phyloP scores from a whole-genome alignment of 2,113 vertebrate species.

The Lampris incognitus region DNA sequence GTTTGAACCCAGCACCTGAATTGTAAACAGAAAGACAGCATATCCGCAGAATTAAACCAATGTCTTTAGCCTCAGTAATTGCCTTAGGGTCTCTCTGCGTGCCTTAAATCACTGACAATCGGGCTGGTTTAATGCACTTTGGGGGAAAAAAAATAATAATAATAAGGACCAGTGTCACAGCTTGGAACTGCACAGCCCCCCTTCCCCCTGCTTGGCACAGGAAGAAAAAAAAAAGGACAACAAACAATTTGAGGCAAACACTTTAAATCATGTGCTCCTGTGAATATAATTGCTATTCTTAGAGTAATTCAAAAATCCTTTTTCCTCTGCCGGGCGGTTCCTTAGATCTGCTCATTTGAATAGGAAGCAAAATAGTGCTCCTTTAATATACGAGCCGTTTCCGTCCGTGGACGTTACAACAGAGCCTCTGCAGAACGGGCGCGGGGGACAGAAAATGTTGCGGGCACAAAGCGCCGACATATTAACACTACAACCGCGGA shows the following conservation, averaged over 20 bases:
- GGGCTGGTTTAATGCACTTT: constrained; percentile 69
- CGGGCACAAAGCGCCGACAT: constrained; percentile 70
- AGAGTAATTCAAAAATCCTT: constrained; percentile 59
- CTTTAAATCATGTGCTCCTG: constrained; percentile 68
- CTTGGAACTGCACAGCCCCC: constrained; percentile 47
- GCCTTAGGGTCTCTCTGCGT: constrained; percentile 51
- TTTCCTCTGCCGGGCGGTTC: constrained; percentile 39
- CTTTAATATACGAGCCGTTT: constrained; percentile 75
- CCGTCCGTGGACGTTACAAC: constrained; percentile 72
- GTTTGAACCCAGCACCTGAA: constrained; percentile 10
- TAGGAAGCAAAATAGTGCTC: constrained; percentile 62
- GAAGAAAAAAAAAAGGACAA: constrained; percentile 63
- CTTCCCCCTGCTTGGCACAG: constrained; percentile 45
- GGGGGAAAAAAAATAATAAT: constrained; percentile 13
- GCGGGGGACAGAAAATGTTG: constrained; percentile 74
- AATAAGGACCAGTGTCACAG: constrained; percentile 40
- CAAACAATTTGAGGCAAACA: constrained; percentile 44
- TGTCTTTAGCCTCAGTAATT: constrained; percentile 48
- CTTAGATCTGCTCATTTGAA: constrained; percentile 76
- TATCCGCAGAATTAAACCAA: constrained; percentile 42
- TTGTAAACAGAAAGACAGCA: constrained; percentile 31
- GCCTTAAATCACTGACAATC: constrained; percentile 76
- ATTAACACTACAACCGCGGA: constrained; percentile 58
- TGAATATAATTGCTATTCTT: constrained; percentile 77
- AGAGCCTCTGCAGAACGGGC: constrained; percentile 66